These are phyloP conservation scores for Helleia helle DNA, from an alignment of 2,888 invertebrate genomes.

Conservation along the genomic window DNA sequence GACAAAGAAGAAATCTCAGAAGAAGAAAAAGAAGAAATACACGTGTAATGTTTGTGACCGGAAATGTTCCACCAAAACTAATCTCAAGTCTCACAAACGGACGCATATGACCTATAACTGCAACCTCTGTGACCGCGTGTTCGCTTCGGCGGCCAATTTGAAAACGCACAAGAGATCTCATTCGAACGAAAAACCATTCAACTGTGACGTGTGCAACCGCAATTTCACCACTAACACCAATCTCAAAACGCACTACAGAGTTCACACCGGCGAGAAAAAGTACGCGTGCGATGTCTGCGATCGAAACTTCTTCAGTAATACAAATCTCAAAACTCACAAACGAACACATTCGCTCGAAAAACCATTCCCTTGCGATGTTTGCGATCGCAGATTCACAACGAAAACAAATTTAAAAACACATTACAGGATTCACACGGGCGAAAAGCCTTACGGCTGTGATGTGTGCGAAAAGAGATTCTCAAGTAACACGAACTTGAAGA, in stretches of 20 bases:
- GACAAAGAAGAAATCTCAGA: not conserved
- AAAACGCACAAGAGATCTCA: not conserved
- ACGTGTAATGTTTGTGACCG: not conserved
- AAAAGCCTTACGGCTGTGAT: not conserved
- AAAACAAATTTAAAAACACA: conserved; percentile 3
- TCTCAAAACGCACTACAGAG: not conserved
- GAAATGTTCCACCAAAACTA: not conserved
- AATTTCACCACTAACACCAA: conserved; percentile 1
- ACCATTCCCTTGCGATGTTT: not conserved
- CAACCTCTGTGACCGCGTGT: not conserved
- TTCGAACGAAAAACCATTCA: not conserved
- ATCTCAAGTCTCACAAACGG: not conserved
- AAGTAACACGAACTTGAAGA: not conserved
- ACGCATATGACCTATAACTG: not conserved
- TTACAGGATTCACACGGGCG: conserved; percentile 4
- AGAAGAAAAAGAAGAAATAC: not conserved
- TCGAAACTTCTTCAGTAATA: conserved; percentile 2
- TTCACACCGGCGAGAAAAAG: conserved; percentile 1
- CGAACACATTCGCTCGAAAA: not conserved
- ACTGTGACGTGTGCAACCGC: not conserved
- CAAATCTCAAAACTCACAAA: conserved; percentile 2
- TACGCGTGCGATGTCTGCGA: conserved; percentile 2
- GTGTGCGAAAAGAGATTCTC: conserved; percentile 1
- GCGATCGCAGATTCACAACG: not conserved
- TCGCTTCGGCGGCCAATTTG: not conserved